Evolutionary conservation across 1,140 invertebrate genomes (phyloP), one percentile per base, ranked within the genome.

Genomic region (Atta colombica): DNA sequence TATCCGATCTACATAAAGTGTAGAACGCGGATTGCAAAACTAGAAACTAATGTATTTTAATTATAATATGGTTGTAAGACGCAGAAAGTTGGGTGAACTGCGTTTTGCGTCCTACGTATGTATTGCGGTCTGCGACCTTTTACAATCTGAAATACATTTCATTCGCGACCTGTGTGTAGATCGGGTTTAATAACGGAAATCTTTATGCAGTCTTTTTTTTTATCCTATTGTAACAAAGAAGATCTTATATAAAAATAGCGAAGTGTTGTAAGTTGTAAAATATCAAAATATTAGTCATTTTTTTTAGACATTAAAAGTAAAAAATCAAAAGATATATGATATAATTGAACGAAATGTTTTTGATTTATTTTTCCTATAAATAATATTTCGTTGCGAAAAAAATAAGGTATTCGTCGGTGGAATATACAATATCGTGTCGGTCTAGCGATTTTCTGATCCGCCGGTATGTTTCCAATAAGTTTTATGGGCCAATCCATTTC

Each of bases 401-500:
- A 60, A 58, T 35, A 35, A 39, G 12, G 3, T 35, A 2, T 60
- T 39, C 18, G 3, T 28, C 12, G 28, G 10, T 28, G 71, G 10
- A 35, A 35, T 21, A 74, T 39, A 31, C 16, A 53, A 21, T 75
- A 60, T 39, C 21, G 39, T 18, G 31, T 28, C 28, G 12, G 51
- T 35, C 28, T 28, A 16, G 35, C 60, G n/a, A 74, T 18, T 74
- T 74, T 74, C 10, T 10, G 16, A 25, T 16, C 39, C 21, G 18
- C 28, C 35, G 14, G 51, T 39, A 61, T 61, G 10, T 60, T 45
- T 39, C n/a, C 31, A 39, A 28, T 63, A 63, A 45, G 21, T 77
- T 77, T 77, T 77, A 77, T 77, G 18, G 55, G 49, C 35, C 65
- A 58, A 39, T 25, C 18, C 25, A 35, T 10, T 71, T 25, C 35